Conservation (phyloP, 2,888 invertebrate species). For the Strigamia maritima region DNA sequence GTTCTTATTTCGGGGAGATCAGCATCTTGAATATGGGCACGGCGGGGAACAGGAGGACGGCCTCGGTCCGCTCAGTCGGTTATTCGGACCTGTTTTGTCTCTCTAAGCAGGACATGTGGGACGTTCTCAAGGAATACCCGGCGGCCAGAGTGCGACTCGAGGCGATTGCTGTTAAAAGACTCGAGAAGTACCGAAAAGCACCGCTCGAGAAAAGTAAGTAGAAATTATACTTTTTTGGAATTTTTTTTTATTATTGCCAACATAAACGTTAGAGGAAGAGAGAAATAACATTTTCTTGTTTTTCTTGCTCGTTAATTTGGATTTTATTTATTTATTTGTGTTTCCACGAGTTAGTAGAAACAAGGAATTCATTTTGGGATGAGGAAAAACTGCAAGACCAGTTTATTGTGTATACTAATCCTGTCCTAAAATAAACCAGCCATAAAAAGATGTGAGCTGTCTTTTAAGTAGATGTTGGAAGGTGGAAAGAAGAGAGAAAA, state of each 20-base stretch:
- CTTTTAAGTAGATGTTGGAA: conserved; percentile 7
- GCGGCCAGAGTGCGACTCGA: conserved; percentile 69
- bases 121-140: conserved; percentile 84
- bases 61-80: conserved; percentile 95
- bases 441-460: conserved; percentile 17
- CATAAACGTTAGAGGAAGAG: background rate
- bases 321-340: background rate
- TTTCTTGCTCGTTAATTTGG: background rate
- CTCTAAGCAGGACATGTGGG: conserved; percentile 99
- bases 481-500: background rate
- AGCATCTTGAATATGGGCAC: conserved; percentile 99
- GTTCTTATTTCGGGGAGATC: conserved; percentile 99
- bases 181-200: conserved; percentile 95
- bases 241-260: background rate
- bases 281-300: too few relatives aligned
- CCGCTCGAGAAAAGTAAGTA: conserved; percentile 82
- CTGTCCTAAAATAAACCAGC: conserved; percentile 6
- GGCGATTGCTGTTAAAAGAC: conserved; percentile 93
- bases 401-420: conserved; percentile 24
- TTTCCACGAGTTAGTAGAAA: background rate
- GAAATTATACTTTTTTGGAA: background rate
- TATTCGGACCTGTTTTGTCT: conserved; percentile 98
- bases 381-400: background rate
- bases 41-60: conserved; percentile 97
- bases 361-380: background rate